Conservation (phyloP, 2,113 vertebrate species). For the Leiothrix lutea region DNA sequence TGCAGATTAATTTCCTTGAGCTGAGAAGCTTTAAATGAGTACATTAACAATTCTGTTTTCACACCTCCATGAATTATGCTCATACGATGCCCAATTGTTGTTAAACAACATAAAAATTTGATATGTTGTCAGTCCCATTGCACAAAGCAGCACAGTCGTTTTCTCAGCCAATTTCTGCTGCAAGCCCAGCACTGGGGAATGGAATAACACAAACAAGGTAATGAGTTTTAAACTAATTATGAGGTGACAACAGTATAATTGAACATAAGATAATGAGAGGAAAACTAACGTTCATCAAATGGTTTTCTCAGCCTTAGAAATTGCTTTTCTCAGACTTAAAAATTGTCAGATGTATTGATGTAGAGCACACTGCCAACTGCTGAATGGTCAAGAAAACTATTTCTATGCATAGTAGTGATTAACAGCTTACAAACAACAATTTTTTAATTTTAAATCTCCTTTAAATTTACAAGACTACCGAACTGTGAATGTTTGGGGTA, state of each 20-base stretch:
- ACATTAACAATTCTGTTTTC: slow-evolving; percentile 60
- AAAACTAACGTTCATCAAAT: slow-evolving; percentile 29
- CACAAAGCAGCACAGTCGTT: slow-evolving; percentile 44
- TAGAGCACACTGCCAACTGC: background rate
- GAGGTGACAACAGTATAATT: slow-evolving; percentile 61
- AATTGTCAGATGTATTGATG: background rate
- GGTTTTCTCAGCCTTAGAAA: slow-evolving; percentile 30
- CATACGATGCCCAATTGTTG: slow-evolving; percentile 43
- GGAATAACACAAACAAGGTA: slow-evolving; percentile 57
- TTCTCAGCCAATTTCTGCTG: slow-evolving; percentile 53
- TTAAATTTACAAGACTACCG: background rate
- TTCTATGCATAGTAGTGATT: background rate
- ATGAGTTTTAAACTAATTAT: slow-evolving; percentile 67
- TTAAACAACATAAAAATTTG: slow-evolving; percentile 60
- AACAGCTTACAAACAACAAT: background rate
- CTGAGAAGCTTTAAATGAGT: slow-evolving; percentile 47
- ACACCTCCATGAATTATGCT: slow-evolving; percentile 58
- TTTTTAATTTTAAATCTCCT: background rate
- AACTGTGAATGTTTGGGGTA: background rate
- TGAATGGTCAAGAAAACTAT: background rate
- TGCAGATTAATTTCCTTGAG: slow-evolving; percentile 62
- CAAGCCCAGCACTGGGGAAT: slow-evolving; percentile 44
- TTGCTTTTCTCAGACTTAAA: background rate
- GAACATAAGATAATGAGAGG: slow-evolving; percentile 55
- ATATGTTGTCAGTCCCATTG: slow-evolving; percentile 61